Evolutionary conservation across 2,797 vertebrate genomes (phyloP).

Genomic region (Sarcophilus harrisii): DNA sequence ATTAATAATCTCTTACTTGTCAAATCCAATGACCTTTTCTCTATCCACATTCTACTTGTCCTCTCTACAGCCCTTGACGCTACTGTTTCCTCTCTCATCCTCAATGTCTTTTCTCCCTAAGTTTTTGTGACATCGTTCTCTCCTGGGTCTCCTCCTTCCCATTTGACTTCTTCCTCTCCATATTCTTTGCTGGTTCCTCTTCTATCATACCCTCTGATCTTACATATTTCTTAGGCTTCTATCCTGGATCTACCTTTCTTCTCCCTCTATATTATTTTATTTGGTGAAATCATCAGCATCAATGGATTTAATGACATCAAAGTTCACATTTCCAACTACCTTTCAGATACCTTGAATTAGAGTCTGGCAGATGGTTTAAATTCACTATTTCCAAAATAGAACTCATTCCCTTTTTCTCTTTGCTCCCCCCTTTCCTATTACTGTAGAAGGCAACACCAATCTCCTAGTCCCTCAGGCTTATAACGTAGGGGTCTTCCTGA

Average conservation of each 20-base stretch:
- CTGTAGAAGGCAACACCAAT: not conserved
- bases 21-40: not conserved
- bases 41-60: not conserved
- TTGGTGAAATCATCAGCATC: not conserved
- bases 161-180: not conserved
- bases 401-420: not conserved
- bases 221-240: not conserved
- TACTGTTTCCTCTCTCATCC: not conserved
- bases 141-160: not conserved
- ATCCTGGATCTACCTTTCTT: not conserved
- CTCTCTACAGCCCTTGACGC: not conserved
- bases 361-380: not conserved
- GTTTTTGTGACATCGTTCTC: not conserved
- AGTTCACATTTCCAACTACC: not conserved
- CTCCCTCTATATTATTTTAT: not conserved
- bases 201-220: not conserved
- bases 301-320: not conserved
- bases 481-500: not conserved
- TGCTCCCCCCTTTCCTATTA: not conserved
- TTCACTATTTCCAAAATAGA: not conserved
- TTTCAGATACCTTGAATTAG: not conserved
- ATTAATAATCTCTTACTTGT: not conserved
- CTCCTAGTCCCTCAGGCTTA: not conserved
- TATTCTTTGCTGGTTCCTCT: not conserved
- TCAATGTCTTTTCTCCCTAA: not conserved